These are phyloP conservation scores for Monodelphis domestica DNA, from an alignment of 2,797 vertebrate species.

Conservation along the genomic window DNA sequence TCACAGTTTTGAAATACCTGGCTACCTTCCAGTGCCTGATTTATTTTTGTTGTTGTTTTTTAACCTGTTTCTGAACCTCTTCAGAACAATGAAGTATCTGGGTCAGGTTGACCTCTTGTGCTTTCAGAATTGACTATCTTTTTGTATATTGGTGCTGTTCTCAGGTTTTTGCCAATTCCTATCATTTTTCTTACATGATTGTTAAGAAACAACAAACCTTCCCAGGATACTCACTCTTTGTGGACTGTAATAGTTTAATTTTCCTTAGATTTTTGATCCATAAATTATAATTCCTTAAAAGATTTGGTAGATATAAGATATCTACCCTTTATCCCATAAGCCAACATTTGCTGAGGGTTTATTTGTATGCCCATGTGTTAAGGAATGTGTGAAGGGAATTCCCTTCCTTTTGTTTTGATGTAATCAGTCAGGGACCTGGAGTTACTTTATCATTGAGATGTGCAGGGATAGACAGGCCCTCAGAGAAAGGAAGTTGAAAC, in stretches of 20 bases:
- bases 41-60: neutral
- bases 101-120: neutral
- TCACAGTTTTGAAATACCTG: constrained; percentile 13
- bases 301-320: neutral
- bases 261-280: neutral
- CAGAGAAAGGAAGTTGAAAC: too few relatives aligned
- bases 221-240: neutral
- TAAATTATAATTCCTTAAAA: neutral
- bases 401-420: too few relatives aligned
- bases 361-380: neutral
- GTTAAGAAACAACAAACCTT: constrained; percentile 16
- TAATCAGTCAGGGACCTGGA: too few relatives aligned
- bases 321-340: neutral
- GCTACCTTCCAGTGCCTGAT: constrained; percentile 14
- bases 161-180: neutral
- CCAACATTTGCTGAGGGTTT: neutral
- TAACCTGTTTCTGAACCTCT: neutral
- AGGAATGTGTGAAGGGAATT: too few relatives aligned
- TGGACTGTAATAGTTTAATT: neutral
- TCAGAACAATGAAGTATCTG: constrained; percentile 12
- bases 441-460: too few relatives aligned
- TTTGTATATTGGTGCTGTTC: neutral
- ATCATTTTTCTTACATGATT: constrained; percentile 23
- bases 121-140: neutral
- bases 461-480: too few relatives aligned